Conservation (phyloP, 2,888 invertebrate species). For the Ochropleura plecta region DNA sequence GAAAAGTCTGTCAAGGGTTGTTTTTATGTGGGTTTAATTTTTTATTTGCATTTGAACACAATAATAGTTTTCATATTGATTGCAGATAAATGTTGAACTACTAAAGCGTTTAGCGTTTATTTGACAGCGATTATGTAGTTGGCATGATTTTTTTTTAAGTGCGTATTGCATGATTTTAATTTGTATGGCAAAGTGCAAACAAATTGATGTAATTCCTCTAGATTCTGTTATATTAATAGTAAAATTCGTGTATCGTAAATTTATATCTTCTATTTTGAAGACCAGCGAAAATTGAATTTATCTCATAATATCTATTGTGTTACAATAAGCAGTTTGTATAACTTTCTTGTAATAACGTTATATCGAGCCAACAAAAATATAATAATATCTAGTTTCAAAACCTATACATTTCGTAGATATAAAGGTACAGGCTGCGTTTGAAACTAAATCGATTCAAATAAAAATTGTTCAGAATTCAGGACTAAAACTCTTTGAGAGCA, state of each 20-base stretch:
- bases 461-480: neutral
- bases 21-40: constrained; percentile 3
- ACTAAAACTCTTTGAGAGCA: neutral
- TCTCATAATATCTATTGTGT: neutral
- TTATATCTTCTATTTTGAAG: neutral
- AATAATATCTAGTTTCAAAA: constrained; percentile 18
- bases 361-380: neutral
- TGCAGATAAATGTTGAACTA: neutral
- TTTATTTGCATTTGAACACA: neutral
- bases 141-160: neutral
- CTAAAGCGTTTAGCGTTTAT: neutral
- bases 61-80: neutral
- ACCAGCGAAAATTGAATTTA: neutral
- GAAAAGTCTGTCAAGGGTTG: constrained; percentile 3
- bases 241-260: neutral
- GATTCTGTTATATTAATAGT: too few relatives aligned
- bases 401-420: neutral
- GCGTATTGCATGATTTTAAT: neutral
- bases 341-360: neutral
- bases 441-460: neutral
- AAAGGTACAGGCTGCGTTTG: constrained; percentile 7
- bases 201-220: neutral
- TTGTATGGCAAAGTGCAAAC: neutral
- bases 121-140: neutral
- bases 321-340: neutral